Evolutionary conservation across 2,888 invertebrate species (phyloP).

Genomic region (Drosophila setosimentum): DNA sequence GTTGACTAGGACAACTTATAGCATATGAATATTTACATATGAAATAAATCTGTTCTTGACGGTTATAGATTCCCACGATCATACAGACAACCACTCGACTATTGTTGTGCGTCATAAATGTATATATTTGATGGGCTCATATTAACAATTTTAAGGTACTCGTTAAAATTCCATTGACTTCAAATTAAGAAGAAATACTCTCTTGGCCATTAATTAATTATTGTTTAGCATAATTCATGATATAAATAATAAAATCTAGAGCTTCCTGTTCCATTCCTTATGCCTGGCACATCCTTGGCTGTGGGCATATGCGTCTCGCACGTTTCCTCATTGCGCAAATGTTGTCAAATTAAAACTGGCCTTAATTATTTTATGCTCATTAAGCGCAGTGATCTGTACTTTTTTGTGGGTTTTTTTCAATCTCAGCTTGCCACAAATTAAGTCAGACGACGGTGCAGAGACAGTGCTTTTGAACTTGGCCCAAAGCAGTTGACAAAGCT

Average conservation of each 20-base stretch:
- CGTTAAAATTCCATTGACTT: neutral
- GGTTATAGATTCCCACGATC: constrained; percentile 2
- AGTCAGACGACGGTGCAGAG: constrained; percentile 45
- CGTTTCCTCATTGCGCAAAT: constrained; percentile 67
- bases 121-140: neutral
- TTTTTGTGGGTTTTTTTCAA: constrained; percentile 7
- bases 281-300: constrained; percentile 52
- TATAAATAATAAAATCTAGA: neutral
- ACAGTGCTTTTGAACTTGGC: constrained; percentile 65
- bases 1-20: neutral
- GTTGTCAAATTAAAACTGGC: constrained; percentile 73
- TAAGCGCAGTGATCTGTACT: constrained; percentile 52
- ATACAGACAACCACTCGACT: neutral
- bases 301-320: constrained; percentile 3
- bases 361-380: constrained; percentile 81
- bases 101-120: neutral
- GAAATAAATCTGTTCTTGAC: neutral
- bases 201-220: neutral
- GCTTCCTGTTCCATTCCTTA: constrained; percentile 31
- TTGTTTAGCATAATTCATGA: neutral
- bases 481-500: constrained; percentile 67
- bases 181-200: neutral
- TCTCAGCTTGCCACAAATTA: constrained; percentile 46
- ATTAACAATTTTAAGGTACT: neutral
- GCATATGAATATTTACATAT: neutral